phyloP scores from a whole-genome alignment of 2,113 vertebrate genomes.

The Damaliscus lunatus region DNA sequence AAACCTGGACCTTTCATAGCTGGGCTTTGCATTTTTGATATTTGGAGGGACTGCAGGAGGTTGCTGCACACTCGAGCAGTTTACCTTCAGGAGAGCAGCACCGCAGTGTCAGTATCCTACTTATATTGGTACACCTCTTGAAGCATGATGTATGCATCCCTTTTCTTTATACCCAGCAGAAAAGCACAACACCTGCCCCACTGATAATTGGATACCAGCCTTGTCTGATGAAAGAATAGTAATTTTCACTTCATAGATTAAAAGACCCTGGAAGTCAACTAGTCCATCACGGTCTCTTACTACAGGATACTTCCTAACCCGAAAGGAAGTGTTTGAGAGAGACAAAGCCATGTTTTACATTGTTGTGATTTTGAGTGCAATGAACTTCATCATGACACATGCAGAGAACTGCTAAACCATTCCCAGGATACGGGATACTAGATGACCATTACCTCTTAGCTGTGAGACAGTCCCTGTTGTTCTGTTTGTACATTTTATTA shows the following conservation, averaged over 20 bases:
- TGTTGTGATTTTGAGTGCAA: neutral
- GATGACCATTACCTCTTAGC: neutral
- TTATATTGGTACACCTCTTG: neutral
- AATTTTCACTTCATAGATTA: conserved; percentile 57
- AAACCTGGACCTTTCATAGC: conserved; percentile 35
- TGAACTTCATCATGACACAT: neutral
- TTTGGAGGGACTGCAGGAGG: conserved; percentile 6
- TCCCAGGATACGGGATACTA: neutral
- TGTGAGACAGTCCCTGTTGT: neutral
- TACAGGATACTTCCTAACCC: neutral
- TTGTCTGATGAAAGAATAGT: conserved; percentile 48
- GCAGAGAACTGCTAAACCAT: neutral
- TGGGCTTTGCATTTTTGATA: conserved; percentile 26
- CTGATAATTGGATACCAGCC: conserved; percentile 34
- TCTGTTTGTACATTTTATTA: neutral
- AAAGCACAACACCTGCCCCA: conserved; percentile 56
- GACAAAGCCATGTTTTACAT: neutral
- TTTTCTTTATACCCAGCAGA: conserved; percentile 42
- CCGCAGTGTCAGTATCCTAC: neutral
- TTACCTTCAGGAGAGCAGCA: neutral
- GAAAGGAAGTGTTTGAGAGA: neutral
- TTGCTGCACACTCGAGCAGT: neutral
- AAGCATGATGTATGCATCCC: conserved; percentile 1
- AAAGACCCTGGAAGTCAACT: conserved; percentile 42
- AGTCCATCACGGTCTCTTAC: neutral